Base-by-base conservation (phyloP, 1,140 invertebrate genomes). In the Brachionus manjavacas region DNA sequence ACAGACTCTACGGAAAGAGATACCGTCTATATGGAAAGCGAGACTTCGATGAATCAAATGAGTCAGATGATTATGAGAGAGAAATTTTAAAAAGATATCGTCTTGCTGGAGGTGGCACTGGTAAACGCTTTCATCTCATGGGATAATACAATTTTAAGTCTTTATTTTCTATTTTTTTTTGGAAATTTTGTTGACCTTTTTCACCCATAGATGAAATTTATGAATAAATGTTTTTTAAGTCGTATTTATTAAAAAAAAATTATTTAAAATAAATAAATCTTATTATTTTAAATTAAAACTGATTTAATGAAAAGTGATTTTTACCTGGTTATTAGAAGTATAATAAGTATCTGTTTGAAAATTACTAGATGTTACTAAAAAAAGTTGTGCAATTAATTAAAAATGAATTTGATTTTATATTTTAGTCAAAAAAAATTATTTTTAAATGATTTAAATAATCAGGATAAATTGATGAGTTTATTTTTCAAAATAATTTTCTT, bases 21-120 rank as follows among this genome's bases (percentile, higher is more conserved):
- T 80, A 80, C 28, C 76, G 76, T 52, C 46, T 81, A 23, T 76
- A 76, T 76, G 72, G 72, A 49, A 76, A 76, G 46, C 16, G 72
- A 49, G 23, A 46, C 25, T 60, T 20, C 25, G 72, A 76, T 12
- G 9, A 76, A 25, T 76, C 43, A 1, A 49, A 49, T 46, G 72
- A 46, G 23, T 49, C 41, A 9, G 31, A 49, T 49, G 72, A 52
- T 4, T 0, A 49, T 25, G 72, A 76, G 41, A 76, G 39, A 12
- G 41, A n/a, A 39, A 8, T 72, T 3, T 35, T 43, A 31, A 72
- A 76, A 28, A 23, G 72, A 49, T 76, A 76, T 46, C 41, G 72
- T 25, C 20, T 76, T 12, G 0, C 16, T 9, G 72, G 72, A 28
- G 49, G 52, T 16, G 31, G 16, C 31, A 11, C 31, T 76, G 20